A percentile compares a stretch with the other conserved stretches of the same genome.
Evolutionary conservation across 2,113 vertebrate species (phyloP).

Genomic region (Sander lucioperca): DNA sequence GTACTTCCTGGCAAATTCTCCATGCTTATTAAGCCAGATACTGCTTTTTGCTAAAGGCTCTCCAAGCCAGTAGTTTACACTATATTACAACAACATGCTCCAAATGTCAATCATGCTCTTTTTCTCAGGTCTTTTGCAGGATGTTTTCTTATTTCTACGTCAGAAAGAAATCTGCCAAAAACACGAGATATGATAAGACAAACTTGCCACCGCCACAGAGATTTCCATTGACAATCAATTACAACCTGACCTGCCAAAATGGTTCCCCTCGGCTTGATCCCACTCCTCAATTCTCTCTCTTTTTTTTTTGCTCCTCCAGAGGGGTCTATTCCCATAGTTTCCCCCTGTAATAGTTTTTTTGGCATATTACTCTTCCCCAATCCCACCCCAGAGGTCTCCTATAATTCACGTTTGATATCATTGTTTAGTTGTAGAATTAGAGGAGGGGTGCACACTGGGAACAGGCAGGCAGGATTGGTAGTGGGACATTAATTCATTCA

Average conservation of each 20-base stretch:
- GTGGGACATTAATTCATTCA: slow-evolving; percentile 57
- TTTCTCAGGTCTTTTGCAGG: neutral
- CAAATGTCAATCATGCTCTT: slow-evolving; percentile 22
- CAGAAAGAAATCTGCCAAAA: slow-evolving; percentile 8
- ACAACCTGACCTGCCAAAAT: slow-evolving; percentile 60
- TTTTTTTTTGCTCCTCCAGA: slow-evolving; percentile 46
- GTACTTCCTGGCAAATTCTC: slow-evolving; percentile 67
- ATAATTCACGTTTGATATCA: slow-evolving; percentile 77
- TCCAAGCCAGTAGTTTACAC: slow-evolving; percentile 57
- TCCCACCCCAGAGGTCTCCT: slow-evolving; percentile 67
- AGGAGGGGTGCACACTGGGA: slow-evolving; percentile 53
- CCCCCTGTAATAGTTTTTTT: slow-evolving; percentile 70
- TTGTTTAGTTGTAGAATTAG: slow-evolving; percentile 75
- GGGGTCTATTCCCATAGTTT: slow-evolving; percentile 66
- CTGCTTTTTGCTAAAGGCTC: slow-evolving; percentile 55
- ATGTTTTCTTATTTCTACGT: neutral
- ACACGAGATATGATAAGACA: neutral
- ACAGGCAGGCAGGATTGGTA: slow-evolving; percentile 39
- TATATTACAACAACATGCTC: slow-evolving; percentile 47
- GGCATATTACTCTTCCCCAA: slow-evolving; percentile 52
- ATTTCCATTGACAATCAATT: slow-evolving; percentile 43
- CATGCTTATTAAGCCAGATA: slow-evolving; percentile 59
- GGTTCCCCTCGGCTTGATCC: slow-evolving; percentile 61
- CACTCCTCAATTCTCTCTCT: slow-evolving; percentile 47
- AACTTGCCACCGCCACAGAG: neutral